A percentile compares a stretch with the other conserved stretches of the same genome.
Evolutionary conservation across 2,888 invertebrate genomes (phyloP).

Genomic region (Sericinus montela): DNA sequence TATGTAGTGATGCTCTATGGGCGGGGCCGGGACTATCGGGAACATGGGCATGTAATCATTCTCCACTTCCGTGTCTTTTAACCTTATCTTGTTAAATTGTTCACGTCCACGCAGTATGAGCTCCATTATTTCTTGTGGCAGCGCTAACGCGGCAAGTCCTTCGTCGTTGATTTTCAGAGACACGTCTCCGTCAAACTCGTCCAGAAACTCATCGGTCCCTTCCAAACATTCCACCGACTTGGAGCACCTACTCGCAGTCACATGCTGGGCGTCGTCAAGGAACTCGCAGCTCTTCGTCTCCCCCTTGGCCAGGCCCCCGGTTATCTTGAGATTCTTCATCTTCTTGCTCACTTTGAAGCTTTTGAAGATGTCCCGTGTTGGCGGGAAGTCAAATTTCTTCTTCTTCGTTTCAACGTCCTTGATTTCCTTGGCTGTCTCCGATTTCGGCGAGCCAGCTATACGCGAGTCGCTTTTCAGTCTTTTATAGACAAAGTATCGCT

Average conservation of each 20-base stretch:
- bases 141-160: slow-evolving; percentile 41
- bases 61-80: slow-evolving; percentile 42
- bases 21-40: slow-evolving; percentile 52
- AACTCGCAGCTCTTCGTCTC: slow-evolving; percentile 72
- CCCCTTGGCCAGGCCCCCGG: slow-evolving; percentile 47
- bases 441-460: slow-evolving; percentile 51
- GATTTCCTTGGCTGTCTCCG: slow-evolving; percentile 51
- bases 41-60: slow-evolving; percentile 69
- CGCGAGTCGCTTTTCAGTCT: slow-evolving; percentile 74
- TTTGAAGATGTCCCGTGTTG: slow-evolving; percentile 66
- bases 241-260: slow-evolving; percentile 49
- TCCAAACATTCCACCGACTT: slow-evolving; percentile 68
- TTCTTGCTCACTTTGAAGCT: slow-evolving; percentile 67
- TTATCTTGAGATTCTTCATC: slow-evolving; percentile 59
- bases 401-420: slow-evolving; percentile 65
- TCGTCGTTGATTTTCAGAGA: slow-evolving; percentile 54
- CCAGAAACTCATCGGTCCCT: slow-evolving; percentile 37
- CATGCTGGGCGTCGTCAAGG: slow-evolving; percentile 55
- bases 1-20: slow-evolving; percentile 61
- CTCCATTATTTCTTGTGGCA: slow-evolving; percentile 65
- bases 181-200: slow-evolving; percentile 42
- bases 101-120: slow-evolving; percentile 50
- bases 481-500: too few relatives aligned
- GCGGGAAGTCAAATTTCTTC: slow-evolving; percentile 72
- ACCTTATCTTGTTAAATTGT: slow-evolving; percentile 40